Conservation (phyloP, 1,140 invertebrate species). For the Aphelenchoides besseyi region DNA sequence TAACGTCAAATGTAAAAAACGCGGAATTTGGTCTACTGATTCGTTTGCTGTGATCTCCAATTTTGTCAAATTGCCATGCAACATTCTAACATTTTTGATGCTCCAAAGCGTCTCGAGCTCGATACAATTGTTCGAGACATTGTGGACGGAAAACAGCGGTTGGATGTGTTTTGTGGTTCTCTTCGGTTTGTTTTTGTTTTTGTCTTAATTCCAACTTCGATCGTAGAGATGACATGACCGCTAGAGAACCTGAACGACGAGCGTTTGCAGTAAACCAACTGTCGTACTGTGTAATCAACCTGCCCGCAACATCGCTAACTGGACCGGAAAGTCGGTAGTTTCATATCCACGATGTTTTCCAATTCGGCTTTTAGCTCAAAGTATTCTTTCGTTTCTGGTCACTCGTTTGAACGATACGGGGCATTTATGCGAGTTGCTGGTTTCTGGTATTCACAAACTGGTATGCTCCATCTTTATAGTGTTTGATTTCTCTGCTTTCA, state of each 20-base stretch:
- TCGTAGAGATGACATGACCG: neutral
- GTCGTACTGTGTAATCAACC: neutral
- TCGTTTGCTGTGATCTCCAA: too few relatives aligned
- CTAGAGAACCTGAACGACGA: neutral
- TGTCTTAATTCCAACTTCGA: neutral
- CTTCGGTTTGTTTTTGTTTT: neutral
- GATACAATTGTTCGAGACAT: neutral
- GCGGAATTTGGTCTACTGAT: too few relatives aligned
- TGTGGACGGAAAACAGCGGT: neutral
- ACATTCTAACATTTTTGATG: neutral
- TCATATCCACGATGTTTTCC: too few relatives aligned
- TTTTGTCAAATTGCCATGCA: too few relatives aligned
- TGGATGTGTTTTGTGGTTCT: neutral
- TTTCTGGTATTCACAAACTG: neutral
- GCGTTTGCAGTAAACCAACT: neutral
- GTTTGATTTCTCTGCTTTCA: neutral
- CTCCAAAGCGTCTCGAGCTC: neutral
- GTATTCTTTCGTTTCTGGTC: neutral
- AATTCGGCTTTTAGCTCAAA: neutral
- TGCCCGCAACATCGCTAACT: neutral
- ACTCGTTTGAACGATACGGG: neutral
- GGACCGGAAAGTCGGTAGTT: too few relatives aligned
- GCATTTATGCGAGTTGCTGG: conserved; percentile 4
- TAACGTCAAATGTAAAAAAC: too few relatives aligned
- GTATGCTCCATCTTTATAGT: neutral